Base-by-base conservation (phyloP, 2,797 vertebrate genomes). In the Nasua narica region DNA sequence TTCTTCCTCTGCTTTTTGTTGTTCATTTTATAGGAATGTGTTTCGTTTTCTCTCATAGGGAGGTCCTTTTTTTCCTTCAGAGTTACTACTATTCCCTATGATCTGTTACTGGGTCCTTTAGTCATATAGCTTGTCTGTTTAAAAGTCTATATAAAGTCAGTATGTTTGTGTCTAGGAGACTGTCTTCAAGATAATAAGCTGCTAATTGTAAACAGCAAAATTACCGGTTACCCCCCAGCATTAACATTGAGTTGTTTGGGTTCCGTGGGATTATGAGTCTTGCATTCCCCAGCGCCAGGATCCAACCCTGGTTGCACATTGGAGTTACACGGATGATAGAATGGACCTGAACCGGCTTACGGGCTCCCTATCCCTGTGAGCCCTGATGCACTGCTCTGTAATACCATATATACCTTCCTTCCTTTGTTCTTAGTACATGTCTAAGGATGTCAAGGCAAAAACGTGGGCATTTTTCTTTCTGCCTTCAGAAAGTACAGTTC, bases 101-200 rank as follows among this genome's bases (percentile, higher is more conserved):
- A 8, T 58, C 40, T 88, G 2, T 93, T 50, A 37, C 11, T 94
- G 5, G 8, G 46, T 92, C 58, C 37, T 82, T 78, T 35, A 60
- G 27, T 65, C 54, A 62, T 50, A 5, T 15, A 35, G n/a, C 67
- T 76, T 67, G 13, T 37, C 84, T 78, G 16, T 74, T 79, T 88
- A 85, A 70, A 93, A 91, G n/a, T 86, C 54, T 50, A 2, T 90
- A 48, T 91, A 48, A 93, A 90, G 52, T 77, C n/a, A 74, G 0
- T 70, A 3, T 85, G 15, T 92, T 67, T 91, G 1, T 95, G 62
- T 89, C 74, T 96, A 1, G 50, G 67, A 91, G 37, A 40, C 11
- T 85, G 65, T 74, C 84, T 88, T 96, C 27, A 74, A 46, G n/a
- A 91, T 81, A 79, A 43, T 67, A 84, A 95, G 29, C 67, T 62